phyloP scores from a whole-genome alignment of 2,888 invertebrate genomes.

The Coelopa pilipes region DNA sequence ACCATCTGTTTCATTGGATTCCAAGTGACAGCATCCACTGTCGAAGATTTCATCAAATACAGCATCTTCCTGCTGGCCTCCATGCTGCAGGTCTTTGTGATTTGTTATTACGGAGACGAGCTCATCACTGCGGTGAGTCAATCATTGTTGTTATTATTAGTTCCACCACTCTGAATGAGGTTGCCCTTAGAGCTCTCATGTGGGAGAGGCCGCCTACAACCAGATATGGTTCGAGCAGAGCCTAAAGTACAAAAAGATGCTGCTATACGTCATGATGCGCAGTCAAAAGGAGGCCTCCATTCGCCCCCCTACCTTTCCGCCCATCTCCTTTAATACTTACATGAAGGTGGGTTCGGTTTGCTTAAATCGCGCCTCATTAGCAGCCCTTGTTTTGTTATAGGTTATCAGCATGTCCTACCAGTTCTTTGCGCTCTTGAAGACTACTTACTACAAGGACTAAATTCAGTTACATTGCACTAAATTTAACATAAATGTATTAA shows the following conservation, averaged over 20 bases:
- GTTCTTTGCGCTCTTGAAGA: slow-evolving; percentile 56
- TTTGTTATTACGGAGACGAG: slow-evolving; percentile 60
- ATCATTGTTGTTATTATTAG: background rate
- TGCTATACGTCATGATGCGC: slow-evolving; percentile 55
- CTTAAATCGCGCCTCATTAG: background rate
- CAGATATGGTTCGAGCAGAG: slow-evolving; percentile 56
- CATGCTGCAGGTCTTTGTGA: slow-evolving; percentile 57
- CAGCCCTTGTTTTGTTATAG: slow-evolving; percentile 33
- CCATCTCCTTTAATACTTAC: slow-evolving; percentile 58
- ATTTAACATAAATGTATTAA: no score
- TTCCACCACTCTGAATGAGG: background rate
- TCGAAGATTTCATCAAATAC: slow-evolving; percentile 56
- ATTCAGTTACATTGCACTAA: no score
- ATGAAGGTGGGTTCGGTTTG: slow-evolving; percentile 51
- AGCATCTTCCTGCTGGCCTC: slow-evolving; percentile 58
- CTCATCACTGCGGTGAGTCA: slow-evolving; percentile 56
- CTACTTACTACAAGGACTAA: slow-evolving; percentile 46
- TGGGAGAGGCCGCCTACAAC: slow-evolving; percentile 56
- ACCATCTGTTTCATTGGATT: slow-evolving; percentile 63
- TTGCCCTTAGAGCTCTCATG: slow-evolving; percentile 51
- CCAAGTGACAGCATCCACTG: slow-evolving; percentile 56
- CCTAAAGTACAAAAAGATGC: slow-evolving; percentile 50
- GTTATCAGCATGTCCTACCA: slow-evolving; percentile 61
- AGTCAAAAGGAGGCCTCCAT: slow-evolving; percentile 57
- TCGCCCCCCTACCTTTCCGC: slow-evolving; percentile 58